These are phyloP conservation scores for Scotopteryx bipunctaria DNA, from an alignment of 2,888 invertebrate species.

Conservation along the genomic window DNA sequence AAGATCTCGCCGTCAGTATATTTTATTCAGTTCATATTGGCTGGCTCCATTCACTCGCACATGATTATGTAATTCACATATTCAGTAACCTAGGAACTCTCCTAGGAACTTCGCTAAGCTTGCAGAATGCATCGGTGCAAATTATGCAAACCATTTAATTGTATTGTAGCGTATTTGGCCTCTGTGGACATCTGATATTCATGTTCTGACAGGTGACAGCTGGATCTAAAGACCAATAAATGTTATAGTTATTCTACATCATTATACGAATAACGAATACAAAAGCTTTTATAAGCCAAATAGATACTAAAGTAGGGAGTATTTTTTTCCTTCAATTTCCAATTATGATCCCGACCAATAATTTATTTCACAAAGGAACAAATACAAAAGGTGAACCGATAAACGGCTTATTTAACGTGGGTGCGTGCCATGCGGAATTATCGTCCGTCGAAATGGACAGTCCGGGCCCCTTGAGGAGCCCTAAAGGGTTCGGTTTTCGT, in stretches of 20 bases:
- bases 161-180: conserved; percentile 62
- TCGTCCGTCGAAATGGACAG: conserved; percentile 74
- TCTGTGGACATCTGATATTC: conserved; percentile 57
- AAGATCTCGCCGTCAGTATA: conserved; percentile 13
- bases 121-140: conserved; percentile 50
- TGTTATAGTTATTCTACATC: too few relatives aligned
- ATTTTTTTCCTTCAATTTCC: conserved; percentile 3
- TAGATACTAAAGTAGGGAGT: not conserved
- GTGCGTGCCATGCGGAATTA: conserved; percentile 67
- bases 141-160: conserved; percentile 72
- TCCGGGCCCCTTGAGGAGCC: conserved; percentile 74
- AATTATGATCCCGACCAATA: conserved; percentile 14
- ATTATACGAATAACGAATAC: not conserved
- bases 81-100: conserved; percentile 31
- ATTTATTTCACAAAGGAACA: conserved; percentile 36
- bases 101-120: conserved; percentile 33
- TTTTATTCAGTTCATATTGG: conserved; percentile 22
- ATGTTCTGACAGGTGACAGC: conserved; percentile 29
- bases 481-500: conserved; percentile 75
- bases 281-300: not conserved
- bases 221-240: too few relatives aligned
- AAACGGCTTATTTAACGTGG: conserved; percentile 68
- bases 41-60: conserved; percentile 23
- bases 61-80: conserved; percentile 34
- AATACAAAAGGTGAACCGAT: conserved; percentile 53